phyloP scores from a whole-genome alignment of 2,797 vertebrate species.

The Hylomyscus alleni region DNA sequence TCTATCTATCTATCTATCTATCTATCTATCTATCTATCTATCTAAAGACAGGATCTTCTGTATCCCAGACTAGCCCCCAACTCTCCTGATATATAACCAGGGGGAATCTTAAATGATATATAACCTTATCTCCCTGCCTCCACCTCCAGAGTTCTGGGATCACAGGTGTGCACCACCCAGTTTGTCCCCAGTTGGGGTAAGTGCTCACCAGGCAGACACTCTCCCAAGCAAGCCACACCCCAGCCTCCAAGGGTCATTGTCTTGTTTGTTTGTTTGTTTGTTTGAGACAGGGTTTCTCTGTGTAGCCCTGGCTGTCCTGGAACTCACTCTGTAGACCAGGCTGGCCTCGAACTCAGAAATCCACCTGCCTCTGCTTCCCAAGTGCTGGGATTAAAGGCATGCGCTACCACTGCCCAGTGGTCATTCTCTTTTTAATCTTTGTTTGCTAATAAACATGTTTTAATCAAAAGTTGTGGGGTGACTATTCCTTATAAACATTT shows the following conservation, averaged over 20 bases:
- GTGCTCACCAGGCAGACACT: not conserved
- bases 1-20: too few species aligned
- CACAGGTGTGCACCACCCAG: not conserved
- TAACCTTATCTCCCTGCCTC: not conserved
- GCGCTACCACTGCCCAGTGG: too few species aligned
- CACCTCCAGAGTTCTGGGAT: not conserved
- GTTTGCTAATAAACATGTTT: not conserved
- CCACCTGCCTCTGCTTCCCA: too few species aligned
- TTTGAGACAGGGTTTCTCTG: too few species aligned
- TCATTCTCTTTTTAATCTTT: not conserved
- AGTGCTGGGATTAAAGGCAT: too few species aligned
- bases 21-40: too few species aligned
- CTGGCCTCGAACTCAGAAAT: too few species aligned
- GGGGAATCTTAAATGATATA: not conserved
- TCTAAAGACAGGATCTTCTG: not conserved
- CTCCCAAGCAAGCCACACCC: not conserved
- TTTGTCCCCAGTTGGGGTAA: not conserved
- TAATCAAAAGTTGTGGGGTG: not conserved
- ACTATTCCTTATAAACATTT: not conserved
- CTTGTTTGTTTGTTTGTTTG: too few species aligned
- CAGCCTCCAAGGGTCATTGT: not conserved
- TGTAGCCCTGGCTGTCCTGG: too few species aligned
- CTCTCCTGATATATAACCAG: not conserved
- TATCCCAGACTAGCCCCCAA: not conserved
- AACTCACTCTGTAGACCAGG: too few species aligned